Percentiles rank a stretch among this genome's conserved stretches.
Conservation (phyloP, 2,113 vertebrate species). For the Tapirus terrestris region DNA sequence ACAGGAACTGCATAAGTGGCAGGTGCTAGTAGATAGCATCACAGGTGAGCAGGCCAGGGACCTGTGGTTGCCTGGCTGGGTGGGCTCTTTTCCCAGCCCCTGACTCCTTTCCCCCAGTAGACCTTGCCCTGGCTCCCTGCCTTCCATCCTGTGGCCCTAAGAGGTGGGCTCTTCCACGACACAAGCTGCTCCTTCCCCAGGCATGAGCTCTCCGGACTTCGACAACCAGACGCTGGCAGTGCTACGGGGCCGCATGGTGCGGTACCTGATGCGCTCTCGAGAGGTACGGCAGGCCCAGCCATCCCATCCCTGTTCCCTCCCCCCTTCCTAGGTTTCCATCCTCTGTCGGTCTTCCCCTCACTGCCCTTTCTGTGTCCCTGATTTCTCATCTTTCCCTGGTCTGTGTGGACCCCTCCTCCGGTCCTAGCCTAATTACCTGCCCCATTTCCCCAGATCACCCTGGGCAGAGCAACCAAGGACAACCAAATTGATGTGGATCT, state of each 20-base stretch:
- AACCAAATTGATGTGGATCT: slow-evolving; percentile 97
- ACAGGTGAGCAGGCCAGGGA: slow-evolving; percentile 87
- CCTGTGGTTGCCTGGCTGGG: not conserved
- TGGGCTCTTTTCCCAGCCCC: not conserved
- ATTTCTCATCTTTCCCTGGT: not conserved
- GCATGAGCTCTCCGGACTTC: slow-evolving; percentile 97
- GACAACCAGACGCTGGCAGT: slow-evolving; percentile 97
- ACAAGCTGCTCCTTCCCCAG: slow-evolving; percentile 74
- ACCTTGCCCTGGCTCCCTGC: not conserved
- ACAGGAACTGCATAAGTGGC: slow-evolving; percentile 96
- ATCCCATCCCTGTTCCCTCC: fast-evolving
- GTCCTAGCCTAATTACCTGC: slow-evolving; percentile 30
- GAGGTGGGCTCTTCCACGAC: not conserved
- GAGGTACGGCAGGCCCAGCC: slow-evolving; percentile 86
- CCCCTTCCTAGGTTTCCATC: not conserved
- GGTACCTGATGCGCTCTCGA: slow-evolving; percentile 96
- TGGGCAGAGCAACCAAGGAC: slow-evolving; percentile 97
- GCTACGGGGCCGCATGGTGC: slow-evolving; percentile 95
- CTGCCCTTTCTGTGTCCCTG: not conserved
- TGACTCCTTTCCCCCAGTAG: not conserved
- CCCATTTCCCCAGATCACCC: slow-evolving; percentile 89
- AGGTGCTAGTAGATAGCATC: slow-evolving; percentile 96
- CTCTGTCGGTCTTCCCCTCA: not conserved
- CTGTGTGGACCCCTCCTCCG: not conserved
- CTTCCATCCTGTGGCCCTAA: not conserved